Base-by-base conservation (phyloP, 2,797 vertebrate genomes). In the Fistularia commersonii region DNA sequence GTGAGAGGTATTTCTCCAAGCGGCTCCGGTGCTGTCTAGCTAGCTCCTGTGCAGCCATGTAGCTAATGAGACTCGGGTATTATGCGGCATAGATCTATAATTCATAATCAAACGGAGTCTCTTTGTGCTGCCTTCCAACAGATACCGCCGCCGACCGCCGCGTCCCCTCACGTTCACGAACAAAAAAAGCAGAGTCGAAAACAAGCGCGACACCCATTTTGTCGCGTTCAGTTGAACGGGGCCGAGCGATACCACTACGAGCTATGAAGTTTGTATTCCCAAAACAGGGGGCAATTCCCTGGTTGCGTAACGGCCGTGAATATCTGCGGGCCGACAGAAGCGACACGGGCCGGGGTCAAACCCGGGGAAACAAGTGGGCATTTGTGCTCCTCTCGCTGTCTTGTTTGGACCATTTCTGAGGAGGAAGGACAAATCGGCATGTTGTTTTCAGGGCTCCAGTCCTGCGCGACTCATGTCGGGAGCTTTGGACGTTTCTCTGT, bases 401-500 rank as follows among this genome's bases (percentile, higher is more conserved):
- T 47, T 11, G 38, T 54, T 62, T 59, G 8, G 14, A 72, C 4
- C 8, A 57, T 65, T 61, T 61, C 51, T 70, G 15, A 45, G 10
- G 15, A 42, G 34, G n/a, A 38, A 41, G 40, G 45, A 69, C 69
- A 70, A 65, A 74, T 78, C 53, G 54, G 48, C 65, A 65, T 79
- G 71, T 69, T 61, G 43, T 69, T 69, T 69, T 49, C 61, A 59
- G 45, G 48, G 72, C 53, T 62, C 7, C 48, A 51, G 63, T 63
- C 61, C 61, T 63, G 66, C 77, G 70, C 39, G 32, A 73, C 50
- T 48, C 50, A 48, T 76, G 74, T 31, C 60, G 48, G 60, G 77
- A 77, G 76, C 77, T 76, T 58, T 74, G 65, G 70, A 45, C 72
- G 66, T 61, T 64, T 59, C 61, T 77, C 54, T 67, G 48, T 64